Conservation (phyloP, 2,888 invertebrate species). For the Drosophila mercatorum region DNA sequence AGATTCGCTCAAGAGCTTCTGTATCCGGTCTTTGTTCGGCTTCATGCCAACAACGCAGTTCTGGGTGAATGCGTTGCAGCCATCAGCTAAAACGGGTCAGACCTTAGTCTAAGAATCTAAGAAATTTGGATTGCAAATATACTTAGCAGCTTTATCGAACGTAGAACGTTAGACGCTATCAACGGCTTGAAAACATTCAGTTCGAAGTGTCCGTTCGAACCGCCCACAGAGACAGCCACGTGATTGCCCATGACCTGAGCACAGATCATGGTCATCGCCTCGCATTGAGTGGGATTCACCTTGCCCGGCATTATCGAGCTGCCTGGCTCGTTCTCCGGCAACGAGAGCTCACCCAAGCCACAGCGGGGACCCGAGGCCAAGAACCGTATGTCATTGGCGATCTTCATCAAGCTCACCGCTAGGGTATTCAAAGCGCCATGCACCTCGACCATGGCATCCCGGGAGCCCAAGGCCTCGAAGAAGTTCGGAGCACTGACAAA, state of each 20-base stretch:
- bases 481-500: conserved; percentile 98
- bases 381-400: conserved; percentile 95
- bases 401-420: conserved; percentile 97
- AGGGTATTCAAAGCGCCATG: conserved; percentile 96
- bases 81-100: conserved; percentile 87
- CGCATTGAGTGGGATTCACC: conserved; percentile 99
- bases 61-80: conserved; percentile 91
- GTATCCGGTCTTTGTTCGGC: conserved; percentile 90
- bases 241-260: conserved; percentile 99
- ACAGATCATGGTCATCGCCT: conserved; percentile 97
- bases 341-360: conserved; percentile 94
- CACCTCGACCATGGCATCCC: conserved; percentile 97
- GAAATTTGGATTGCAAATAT: background rate
- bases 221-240: conserved; percentile 95
- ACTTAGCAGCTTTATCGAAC: conserved; percentile 93
- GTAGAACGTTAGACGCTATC: conserved; percentile 95
- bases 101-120: background rate
- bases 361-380: conserved; percentile 98
- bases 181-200: conserved; percentile 99
- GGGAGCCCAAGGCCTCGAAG: conserved; percentile 97
- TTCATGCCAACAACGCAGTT: conserved; percentile 94
- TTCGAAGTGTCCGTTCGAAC: conserved; percentile 98
- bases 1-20: conserved; percentile 93
- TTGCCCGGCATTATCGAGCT: conserved; percentile 99
- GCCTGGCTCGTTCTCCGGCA: conserved; percentile 99